Conservation (phyloP, 2,797 vertebrate genomes). For the Zalophus californianus region DNA sequence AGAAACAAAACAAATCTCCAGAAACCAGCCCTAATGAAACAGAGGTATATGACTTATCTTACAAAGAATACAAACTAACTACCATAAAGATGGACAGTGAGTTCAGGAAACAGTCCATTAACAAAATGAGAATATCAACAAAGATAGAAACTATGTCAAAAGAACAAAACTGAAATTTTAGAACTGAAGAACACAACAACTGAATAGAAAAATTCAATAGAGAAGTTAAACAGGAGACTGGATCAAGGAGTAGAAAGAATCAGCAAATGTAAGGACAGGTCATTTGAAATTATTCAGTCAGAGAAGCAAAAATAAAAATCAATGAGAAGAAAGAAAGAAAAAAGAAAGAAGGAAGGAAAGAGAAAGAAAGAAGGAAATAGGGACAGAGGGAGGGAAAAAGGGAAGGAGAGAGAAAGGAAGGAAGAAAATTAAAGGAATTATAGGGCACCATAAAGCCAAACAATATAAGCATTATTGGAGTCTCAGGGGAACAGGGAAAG, state of each 20-base stretch:
- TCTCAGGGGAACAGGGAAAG: background rate
- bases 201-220: background rate
- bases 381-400: accelerated
- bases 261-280: background rate
- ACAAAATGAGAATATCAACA: background rate
- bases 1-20: background rate
- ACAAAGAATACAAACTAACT: background rate
- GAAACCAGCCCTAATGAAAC: background rate
- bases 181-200: background rate
- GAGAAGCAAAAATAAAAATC: background rate
- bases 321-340: background rate
- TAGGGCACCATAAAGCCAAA: background rate
- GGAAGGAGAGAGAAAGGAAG: background rate
- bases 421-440: background rate
- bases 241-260: background rate
- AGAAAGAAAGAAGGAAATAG: no score
- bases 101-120: background rate
- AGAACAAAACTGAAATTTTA: background rate
- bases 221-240: background rate
- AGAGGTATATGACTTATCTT: background rate
- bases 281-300: background rate
- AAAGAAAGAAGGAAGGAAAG: no score
- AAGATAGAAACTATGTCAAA: background rate
- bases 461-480: background rate
- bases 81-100: background rate